A percentile compares a stretch with the other conserved stretches of the same genome.
Evolutionary conservation across 2,797 vertebrate genomes (phyloP).

Genomic region (Coranthus polyacanthus): DNA sequence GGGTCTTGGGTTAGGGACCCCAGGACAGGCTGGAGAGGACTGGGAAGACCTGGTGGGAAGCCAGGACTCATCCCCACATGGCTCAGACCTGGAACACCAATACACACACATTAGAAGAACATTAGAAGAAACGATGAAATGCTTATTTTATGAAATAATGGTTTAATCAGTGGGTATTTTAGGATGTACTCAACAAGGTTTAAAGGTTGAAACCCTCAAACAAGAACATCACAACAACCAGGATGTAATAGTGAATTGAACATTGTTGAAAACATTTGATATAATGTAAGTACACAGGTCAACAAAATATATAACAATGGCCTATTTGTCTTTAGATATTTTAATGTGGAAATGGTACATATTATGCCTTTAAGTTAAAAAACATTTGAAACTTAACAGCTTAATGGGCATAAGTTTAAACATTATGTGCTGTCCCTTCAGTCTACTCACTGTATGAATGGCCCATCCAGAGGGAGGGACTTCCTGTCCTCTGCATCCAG

Average conservation of each 20-base stretch:
- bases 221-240: not conserved
- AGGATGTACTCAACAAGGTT: not conserved
- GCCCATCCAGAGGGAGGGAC: conserved; percentile 97
- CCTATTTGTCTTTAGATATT: not conserved
- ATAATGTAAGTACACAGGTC: too few species aligned
- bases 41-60: conserved; percentile 91
- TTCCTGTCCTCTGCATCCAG: conserved; percentile 96
- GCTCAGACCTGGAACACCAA: conserved; percentile 86
- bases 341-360: too few species aligned
- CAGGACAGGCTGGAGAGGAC: conserved; percentile 92
- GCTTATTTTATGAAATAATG: not conserved
- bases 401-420: not conserved
- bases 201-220: not conserved
- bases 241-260: too few species aligned
- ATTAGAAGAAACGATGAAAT: conserved; percentile 12
- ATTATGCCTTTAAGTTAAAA: not conserved
- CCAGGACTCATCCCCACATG: conserved; percentile 91
- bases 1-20: conserved; percentile 91
- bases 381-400: not conserved
- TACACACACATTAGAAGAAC: conserved; percentile 1
- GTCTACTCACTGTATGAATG: conserved; percentile 92
- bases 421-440: not conserved
- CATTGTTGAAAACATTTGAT: too few species aligned
- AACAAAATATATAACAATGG: too few species aligned
- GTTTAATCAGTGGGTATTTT: not conserved